A percentile compares a stretch with the other conserved stretches of the same genome.
Conservation (phyloP, 2,113 vertebrate genomes). For the Hippolais icterina region DNA sequence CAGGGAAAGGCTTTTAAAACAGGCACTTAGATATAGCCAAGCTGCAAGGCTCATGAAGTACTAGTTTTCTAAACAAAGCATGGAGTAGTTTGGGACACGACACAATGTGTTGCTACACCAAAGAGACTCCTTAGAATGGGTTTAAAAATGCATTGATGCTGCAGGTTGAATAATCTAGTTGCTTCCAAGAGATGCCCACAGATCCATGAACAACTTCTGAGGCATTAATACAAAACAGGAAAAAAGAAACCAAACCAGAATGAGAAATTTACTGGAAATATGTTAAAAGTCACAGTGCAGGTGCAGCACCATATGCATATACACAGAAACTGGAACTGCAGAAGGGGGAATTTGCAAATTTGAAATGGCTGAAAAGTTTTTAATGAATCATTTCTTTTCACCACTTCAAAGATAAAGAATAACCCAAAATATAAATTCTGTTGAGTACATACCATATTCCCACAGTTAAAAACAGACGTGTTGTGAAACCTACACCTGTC, state of each 20-base stretch:
- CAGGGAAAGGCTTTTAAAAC: not conserved
- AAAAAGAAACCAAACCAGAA: too few relatives aligned
- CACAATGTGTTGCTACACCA: not conserved
- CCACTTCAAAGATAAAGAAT: not conserved
- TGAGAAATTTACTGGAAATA: not conserved
- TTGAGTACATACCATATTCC: not conserved
- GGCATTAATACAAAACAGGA: not conserved
- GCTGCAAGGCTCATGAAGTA: not conserved
- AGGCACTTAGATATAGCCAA: not conserved
- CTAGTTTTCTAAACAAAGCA: not conserved
- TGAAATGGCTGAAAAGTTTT: not conserved
- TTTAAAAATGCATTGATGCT: not conserved
- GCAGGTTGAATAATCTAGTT: not conserved
- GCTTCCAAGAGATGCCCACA: not conserved
- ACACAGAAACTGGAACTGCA: not conserved
- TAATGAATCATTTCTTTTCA: not conserved
- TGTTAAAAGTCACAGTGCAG: not conserved
- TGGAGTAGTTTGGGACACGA: not conserved
- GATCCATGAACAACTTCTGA: not conserved
- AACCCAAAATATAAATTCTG: not conserved
- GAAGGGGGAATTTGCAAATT: not conserved
- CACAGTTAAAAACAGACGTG: not conserved
- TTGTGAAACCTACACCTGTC: not conserved
- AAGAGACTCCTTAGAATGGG: not conserved
- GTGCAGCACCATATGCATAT: not conserved